Conservation (phyloP, 1,140 invertebrate species). For the Drosophila takahashii region DNA sequence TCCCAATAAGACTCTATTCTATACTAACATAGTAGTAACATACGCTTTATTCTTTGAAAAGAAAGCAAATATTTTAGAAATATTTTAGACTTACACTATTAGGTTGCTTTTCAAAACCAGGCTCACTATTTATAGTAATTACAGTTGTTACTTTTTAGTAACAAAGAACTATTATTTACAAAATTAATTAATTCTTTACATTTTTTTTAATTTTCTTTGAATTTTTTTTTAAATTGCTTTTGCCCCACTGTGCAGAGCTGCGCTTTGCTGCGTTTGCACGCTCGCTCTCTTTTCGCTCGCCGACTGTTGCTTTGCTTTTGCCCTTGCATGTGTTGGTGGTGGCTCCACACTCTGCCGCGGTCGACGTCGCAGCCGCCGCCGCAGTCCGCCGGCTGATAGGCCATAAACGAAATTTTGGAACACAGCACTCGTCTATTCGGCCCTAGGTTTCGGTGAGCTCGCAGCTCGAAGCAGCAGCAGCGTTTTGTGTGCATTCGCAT, state of each 20-base stretch:
- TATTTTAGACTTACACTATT: no score
- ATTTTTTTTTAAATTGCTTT: neutral
- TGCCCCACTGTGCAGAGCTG: constrained; percentile 31
- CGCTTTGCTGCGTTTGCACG: constrained; percentile 71
- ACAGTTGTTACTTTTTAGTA: no score
- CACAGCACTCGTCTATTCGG: constrained; percentile 83
- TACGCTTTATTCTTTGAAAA: no score
- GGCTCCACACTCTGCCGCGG: constrained; percentile 28
- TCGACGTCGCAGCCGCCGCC: constrained; percentile 15
- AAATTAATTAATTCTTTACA: no score
- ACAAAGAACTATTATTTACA: no score
- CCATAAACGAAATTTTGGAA: constrained; percentile 83
- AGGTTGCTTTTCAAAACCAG: no score
- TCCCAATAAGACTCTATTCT: no score
- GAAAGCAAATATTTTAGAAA: no score
- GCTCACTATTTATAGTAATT: no score
- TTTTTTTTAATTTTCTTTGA: no score
- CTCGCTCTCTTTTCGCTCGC: constrained; percentile 60
- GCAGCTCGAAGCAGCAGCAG: constrained; percentile 76
- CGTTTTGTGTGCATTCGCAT: constrained; percentile 68
- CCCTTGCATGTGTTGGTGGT: constrained; percentile 33
- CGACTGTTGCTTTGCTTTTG: constrained; percentile 47
- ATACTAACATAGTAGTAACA: no score
- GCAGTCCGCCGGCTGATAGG: constrained; percentile 61
- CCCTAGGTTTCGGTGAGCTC: constrained; percentile 84